These are phyloP conservation scores for Conus ventricosus DNA, from an alignment of 1,140 invertebrate genomes.

Conservation along the genomic window DNA sequence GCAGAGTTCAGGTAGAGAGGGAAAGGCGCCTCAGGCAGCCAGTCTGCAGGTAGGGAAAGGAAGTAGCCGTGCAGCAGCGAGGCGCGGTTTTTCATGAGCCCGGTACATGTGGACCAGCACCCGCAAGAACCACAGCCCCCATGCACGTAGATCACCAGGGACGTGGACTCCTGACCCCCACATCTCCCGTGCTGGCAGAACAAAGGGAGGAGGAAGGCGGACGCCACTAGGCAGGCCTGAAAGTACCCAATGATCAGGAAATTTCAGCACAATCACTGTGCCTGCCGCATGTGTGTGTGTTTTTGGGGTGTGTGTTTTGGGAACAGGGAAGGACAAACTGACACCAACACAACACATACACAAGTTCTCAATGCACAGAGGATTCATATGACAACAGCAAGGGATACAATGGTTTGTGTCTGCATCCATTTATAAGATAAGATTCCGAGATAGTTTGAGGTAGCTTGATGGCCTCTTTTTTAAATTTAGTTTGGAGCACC, in stretches of 20 bases:
- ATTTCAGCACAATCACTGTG: neutral
- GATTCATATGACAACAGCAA: no score
- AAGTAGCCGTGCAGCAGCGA: conserved; percentile 24
- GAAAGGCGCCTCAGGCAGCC: neutral
- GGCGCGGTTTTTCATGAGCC: neutral
- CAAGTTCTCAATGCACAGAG: no score
- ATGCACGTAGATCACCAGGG: conserved; percentile 17
- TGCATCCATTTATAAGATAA: no score
- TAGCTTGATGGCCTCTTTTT: no score
- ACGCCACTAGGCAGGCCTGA: neutral
- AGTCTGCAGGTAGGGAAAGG: conserved; percentile 10
- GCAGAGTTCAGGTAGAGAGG: conserved; percentile 5
- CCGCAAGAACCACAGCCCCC: conserved; percentile 1
- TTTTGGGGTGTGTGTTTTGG: no score
- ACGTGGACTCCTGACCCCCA: neutral
- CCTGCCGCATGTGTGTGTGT: neutral
- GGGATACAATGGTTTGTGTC: no score
- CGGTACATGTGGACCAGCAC: neutral
- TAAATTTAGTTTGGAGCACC: no score
- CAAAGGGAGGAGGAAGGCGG: neutral
- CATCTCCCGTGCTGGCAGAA: neutral
- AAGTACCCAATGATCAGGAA: neutral
- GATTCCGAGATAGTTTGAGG: no score
- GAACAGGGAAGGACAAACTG: no score
- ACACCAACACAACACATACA: no score